phyloP scores from a whole-genome alignment of 2,888 invertebrate species.

The Zygothrica quintamaculata region DNA sequence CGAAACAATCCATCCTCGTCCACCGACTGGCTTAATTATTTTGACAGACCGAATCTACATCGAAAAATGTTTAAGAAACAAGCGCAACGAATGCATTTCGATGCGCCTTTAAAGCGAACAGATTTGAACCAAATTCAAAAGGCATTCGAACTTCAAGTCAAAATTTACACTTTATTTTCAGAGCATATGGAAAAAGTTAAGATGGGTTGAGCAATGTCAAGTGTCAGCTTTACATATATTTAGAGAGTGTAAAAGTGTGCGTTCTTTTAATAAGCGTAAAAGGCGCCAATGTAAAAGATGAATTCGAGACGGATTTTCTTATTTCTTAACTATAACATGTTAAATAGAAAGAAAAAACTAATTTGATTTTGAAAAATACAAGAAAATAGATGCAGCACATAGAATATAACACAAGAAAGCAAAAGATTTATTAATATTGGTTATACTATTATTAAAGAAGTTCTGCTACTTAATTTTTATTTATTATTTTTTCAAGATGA shows the following conservation, averaged over 20 bases:
- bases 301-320: neutral
- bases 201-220: constrained; percentile 43
- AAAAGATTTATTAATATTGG: too few species aligned
- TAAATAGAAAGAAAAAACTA: too few species aligned
- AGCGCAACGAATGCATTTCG: constrained; percentile 68
- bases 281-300: constrained; percentile 31
- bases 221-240: constrained; percentile 45
- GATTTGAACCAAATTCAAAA: constrained; percentile 4
- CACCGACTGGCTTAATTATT: constrained; percentile 54
- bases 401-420: too few species aligned
- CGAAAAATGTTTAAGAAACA: constrained; percentile 50
- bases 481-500: too few species aligned
- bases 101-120: constrained; percentile 28
- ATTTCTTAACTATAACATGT: too few species aligned
- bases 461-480: too few species aligned
- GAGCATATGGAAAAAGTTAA: neutral
- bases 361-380: too few species aligned
- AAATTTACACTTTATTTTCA: neutral
- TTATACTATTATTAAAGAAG: too few species aligned
- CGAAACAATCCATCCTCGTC: constrained; percentile 42
- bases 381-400: too few species aligned
- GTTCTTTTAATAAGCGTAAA: constrained; percentile 38
- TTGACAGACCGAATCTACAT: constrained; percentile 59
- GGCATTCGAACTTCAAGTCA: constrained; percentile 5
- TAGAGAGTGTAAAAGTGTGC: constrained; percentile 1